Base-by-base conservation (phyloP, 2,888 invertebrate genomes). In the Nymphalis urticae region DNA sequence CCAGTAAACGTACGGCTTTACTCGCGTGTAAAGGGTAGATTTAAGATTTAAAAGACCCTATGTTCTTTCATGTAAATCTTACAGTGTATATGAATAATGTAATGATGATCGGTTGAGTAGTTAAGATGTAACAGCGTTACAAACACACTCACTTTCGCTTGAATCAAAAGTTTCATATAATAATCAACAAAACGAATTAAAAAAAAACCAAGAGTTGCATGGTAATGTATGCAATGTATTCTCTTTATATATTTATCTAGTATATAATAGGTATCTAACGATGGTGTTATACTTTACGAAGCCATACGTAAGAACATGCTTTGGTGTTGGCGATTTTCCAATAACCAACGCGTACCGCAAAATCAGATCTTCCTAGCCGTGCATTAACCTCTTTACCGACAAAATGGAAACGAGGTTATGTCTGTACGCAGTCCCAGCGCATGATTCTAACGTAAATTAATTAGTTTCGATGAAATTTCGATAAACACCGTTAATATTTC, bases 261-360 rank as follows among this genome's bases (percentile, higher is more conserved):
- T 19, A 50, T 50, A 50, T 50, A 50, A 2, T 58, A 19, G 0
- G 42, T 58, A 42, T 58, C 9, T 42, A 58, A 58, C 42, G n/a
- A 4, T 42, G 5, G 7, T 58, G 42, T 58, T 42, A 19, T 27
- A 42, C 58, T 58, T 19, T 54, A 21, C 24, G 19, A 9, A 58
- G 58, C 10, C 32, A 19, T 58, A 42, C 19, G n/a, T 42, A 13
- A 42, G 42, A 13, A 42, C 42, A 42, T 19, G 42, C 58, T 58
- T 54, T 66, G 66, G 59, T 65, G 65, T 68, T 75, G 74, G 73
- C 74, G 60, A 62, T 67, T 71, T 73, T 71, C 73, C 73, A 73
- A 66, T 68, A 74, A 68, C 64, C 68, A 60, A 66, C 54, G 70
- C 69, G 66, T 72, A 66, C 69, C 68, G 58, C 58, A 58, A 42